A percentile compares a stretch with the other conserved stretches of the same genome.
Evolutionary conservation across 2,113 vertebrate genomes (phyloP).

Genomic region (Geothlypis trichas): DNA sequence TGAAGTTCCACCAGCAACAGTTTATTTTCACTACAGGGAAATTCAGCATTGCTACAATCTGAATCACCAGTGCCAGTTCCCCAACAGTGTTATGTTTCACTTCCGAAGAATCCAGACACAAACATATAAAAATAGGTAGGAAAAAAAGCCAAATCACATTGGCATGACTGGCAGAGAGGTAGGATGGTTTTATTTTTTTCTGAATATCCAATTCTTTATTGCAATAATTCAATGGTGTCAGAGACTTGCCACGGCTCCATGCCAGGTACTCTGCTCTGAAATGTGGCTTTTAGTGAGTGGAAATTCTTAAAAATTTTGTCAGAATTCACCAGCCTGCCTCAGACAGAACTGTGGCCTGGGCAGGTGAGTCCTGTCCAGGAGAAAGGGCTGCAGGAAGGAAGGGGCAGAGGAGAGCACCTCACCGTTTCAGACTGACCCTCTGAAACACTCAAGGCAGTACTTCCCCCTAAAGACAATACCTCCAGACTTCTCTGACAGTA

Average conservation of each 20-base stretch:
- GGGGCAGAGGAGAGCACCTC: neutral
- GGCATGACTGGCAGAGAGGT: neutral
- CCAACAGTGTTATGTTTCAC: neutral
- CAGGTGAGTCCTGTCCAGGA: neutral
- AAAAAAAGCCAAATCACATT: neutral
- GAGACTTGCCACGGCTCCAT: neutral
- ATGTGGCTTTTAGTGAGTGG: neutral
- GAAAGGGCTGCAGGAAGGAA: neutral
- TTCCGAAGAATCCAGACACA: conserved; percentile 30
- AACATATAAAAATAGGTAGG: neutral
- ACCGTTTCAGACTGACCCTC: neutral
- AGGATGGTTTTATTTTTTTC: neutral
- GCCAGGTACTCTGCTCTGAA: neutral
- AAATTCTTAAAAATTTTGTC: neutral
- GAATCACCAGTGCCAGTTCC: neutral
- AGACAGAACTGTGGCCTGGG: neutral
- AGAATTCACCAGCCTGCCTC: neutral
- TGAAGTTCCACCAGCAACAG: neutral
- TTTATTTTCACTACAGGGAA: neutral
- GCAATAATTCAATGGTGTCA: neutral
- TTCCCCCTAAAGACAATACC: neutral
- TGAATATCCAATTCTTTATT: neutral
- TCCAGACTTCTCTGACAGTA: neutral
- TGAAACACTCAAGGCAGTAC: neutral
- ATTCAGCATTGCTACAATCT: neutral